Conservation (phyloP, 2,797 vertebrate genomes). For the Tangara arthus region DNA sequence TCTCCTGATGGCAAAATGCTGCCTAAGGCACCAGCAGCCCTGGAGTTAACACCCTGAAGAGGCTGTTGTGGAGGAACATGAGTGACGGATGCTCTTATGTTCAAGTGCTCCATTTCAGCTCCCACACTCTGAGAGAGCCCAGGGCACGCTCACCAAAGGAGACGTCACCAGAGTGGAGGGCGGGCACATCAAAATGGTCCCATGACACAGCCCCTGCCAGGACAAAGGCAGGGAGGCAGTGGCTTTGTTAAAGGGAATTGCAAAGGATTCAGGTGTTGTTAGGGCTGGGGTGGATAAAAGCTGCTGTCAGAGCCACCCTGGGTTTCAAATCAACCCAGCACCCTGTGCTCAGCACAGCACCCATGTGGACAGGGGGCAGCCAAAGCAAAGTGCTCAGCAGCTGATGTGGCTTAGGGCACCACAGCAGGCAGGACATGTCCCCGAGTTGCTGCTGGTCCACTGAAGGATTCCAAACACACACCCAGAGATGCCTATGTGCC, state of each 20-base stretch:
- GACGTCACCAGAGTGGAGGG: conserved; percentile 84
- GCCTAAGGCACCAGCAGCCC: not conserved
- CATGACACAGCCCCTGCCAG: conserved; percentile 83
- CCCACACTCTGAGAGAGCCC: not conserved
- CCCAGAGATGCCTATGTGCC: not conserved
- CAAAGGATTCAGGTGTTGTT: rapidly evolving
- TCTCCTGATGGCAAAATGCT: not conserved
- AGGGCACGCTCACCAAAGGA: conserved; percentile 82
- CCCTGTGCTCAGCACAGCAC: not conserved
- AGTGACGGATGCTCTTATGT: not conserved
- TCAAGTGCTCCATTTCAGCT: not conserved
- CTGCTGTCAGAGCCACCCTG: not conserved
- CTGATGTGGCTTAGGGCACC: not conserved
- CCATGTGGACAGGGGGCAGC: not conserved
- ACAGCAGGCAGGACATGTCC: rapidly evolving
- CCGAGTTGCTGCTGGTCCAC: rapidly evolving
- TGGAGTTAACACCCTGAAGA: not conserved
- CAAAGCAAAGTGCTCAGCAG: not conserved
- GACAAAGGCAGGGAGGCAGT: not conserved
- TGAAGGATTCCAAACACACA: not conserved
- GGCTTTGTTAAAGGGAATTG: not conserved
- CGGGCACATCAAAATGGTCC: conserved; percentile 81
- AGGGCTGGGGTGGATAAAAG: rapidly evolving
- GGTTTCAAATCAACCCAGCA: not conserved
- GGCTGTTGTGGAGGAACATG: not conserved